Evolutionary conservation across 2,888 invertebrate species (phyloP).

Genomic region (Phortica magna): DNA sequence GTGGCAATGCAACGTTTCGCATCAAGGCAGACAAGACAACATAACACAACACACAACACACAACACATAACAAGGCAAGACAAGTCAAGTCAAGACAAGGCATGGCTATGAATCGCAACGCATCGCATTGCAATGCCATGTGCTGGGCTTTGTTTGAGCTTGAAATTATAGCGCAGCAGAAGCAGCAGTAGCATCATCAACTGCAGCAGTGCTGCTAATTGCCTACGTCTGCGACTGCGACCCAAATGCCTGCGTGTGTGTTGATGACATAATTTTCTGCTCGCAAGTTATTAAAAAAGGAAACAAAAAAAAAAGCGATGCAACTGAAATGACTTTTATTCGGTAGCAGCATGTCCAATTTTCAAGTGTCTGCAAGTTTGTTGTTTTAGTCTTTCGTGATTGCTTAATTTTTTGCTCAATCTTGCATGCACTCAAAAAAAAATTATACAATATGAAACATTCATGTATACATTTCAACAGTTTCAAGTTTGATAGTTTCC

Average conservation of each 20-base stretch:
- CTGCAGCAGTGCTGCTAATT: too few relatives aligned
- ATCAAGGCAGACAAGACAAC: constrained; percentile 2
- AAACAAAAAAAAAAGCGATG: neutral
- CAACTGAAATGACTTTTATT: constrained; percentile 11
- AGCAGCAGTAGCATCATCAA: too few relatives aligned
- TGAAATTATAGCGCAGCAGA: constrained; percentile 12
- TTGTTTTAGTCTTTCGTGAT: constrained; percentile 23
- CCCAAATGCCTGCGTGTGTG: constrained; percentile 14
- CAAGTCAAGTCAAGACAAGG: neutral
- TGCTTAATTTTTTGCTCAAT: neutral
- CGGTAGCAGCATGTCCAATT: constrained; percentile 2
- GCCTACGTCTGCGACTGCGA: too few relatives aligned
- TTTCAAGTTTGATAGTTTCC: too few relatives aligned
- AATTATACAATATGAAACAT: too few relatives aligned
- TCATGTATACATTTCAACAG: too few relatives aligned
- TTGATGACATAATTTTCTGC: constrained; percentile 52
- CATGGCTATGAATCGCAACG: neutral
- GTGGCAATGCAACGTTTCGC: neutral
- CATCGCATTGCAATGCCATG: constrained; percentile 3
- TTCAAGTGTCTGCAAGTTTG: constrained; percentile 27
- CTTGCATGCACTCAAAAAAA: too few relatives aligned
- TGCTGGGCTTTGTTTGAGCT: too few relatives aligned
- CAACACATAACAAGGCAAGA: neutral
- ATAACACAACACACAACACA: too few relatives aligned
- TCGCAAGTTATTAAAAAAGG: constrained; percentile 47